Evolutionary conservation across 2,888 invertebrate species (phyloP), one percentile per base, ranked within the genome.

Genomic region (Crossocerus cetratus): DNA sequence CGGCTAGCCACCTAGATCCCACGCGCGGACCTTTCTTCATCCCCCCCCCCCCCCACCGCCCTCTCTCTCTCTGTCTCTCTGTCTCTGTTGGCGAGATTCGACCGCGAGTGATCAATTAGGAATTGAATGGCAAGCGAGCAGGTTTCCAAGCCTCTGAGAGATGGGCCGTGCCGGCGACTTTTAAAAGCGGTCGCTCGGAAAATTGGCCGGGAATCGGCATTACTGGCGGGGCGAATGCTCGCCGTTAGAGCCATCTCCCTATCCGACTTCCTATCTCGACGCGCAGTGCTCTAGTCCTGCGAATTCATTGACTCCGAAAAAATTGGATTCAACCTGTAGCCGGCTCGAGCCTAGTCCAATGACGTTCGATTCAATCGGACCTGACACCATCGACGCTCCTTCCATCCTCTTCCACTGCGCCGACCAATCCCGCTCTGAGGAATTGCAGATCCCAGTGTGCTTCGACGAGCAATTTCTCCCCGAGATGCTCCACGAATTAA

Each of bases 391-490:
- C n/a, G n/a, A 49, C 49, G 14, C n/a, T 16, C 49, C 49, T 49
- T 49, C 49, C 49, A 49, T 49, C 49, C 16, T 14, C 49, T 49
- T 49, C 16, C 14, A 49, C 14, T 49, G 49, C 16, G 3, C n/a
- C n/a, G 14, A 49, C 16, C 16, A 49, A 4, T n/a, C 3, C 16
- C 3, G 3, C 32, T 3, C 3, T 16, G 16, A 49, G 14, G 49
- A 14, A 49, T 49, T n/a, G 13, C 43, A 43, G 11, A 21, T 22
- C 43, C 55, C 22, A 49, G 44, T 62, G 23, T 62, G 20, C 60
- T 76, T 72, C 75, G 60, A 72, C 75, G 75, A 75, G 69, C 75
- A 72, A 65, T 75, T 49, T 32, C 54, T 62, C 67, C 49, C 62
- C 53, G 54, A 43, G 57, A 69, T 72, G 69, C 66, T 61, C n/a